These are phyloP conservation scores for Stegana nigrithorax DNA, from an alignment of 2,888 invertebrate species.

Conservation along the genomic window DNA sequence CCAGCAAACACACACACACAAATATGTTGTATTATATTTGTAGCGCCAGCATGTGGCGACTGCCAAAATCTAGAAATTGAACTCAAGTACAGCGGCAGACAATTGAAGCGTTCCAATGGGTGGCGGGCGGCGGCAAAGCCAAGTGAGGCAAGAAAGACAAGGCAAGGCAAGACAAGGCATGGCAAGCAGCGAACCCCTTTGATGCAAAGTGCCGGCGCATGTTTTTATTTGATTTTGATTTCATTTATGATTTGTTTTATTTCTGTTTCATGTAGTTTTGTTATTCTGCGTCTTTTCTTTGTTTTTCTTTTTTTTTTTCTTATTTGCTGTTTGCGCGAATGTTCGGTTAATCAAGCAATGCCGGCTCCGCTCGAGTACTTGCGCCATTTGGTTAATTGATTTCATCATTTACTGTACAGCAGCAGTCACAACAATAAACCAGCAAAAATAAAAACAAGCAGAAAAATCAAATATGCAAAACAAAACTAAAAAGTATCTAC, in stretches of 20 bases:
- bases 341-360: slow-evolving; percentile 9
- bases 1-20: too few species aligned
- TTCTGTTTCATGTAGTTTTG: slow-evolving; percentile 5
- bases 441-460: too few species aligned
- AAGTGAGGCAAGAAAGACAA: too few species aligned
- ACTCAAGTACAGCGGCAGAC: slow-evolving; percentile 53
- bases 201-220: slow-evolving; percentile 32
- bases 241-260: slow-evolving; percentile 30
- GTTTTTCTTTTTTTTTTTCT: background rate
- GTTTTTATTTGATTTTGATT: slow-evolving; percentile 28
- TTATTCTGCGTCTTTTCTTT: slow-evolving; percentile 5
- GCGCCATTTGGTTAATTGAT: slow-evolving; percentile 59
- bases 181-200: slow-evolving; percentile 41
- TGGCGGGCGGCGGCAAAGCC: background rate
- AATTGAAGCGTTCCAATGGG: slow-evolving; percentile 43
- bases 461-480: too few species aligned
- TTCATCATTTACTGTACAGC: slow-evolving; percentile 34
- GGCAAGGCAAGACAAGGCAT: background rate
- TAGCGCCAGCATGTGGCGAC: slow-evolving; percentile 18
- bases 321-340: background rate
- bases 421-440: background rate
- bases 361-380: slow-evolving; percentile 44
- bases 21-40: too few species aligned
- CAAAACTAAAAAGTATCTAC: background rate
- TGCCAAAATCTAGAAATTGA: slow-evolving; percentile 46